Percentiles rank a stretch among this genome's conserved stretches.
These are phyloP conservation scores for Melipona quadrifasciata DNA, from an alignment of 1,140 invertebrate genomes.

Conservation along the genomic window DNA sequence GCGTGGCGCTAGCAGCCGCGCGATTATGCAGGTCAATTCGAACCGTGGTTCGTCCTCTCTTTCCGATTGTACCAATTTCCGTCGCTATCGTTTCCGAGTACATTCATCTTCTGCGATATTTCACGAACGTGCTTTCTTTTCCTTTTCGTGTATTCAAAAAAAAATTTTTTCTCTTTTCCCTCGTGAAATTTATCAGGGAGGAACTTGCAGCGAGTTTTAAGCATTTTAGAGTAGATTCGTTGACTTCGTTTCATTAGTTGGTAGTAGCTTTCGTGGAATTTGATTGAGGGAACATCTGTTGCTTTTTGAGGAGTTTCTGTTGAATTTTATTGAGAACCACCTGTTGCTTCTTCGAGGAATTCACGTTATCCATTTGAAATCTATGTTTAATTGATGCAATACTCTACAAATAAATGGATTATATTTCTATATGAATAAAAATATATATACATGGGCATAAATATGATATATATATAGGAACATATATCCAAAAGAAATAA, in stretches of 20 bases:
- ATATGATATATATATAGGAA: no score
- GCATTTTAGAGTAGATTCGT: no score
- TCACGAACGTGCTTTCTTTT: neutral
- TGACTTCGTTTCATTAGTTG: neutral
- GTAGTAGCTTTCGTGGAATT: neutral
- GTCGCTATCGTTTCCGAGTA: neutral
- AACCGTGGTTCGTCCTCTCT: neutral
- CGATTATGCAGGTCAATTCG: conserved; percentile 36
- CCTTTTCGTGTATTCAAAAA: neutral
- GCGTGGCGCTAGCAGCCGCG: conserved; percentile 75
- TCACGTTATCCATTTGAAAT: no score
- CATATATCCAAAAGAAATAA: no score
- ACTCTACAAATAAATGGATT: no score
- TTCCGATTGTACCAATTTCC: neutral
- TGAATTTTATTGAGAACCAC: no score
- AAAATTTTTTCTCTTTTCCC: neutral
- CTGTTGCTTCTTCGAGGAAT: no score
- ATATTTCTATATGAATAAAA: no score
- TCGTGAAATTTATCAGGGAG: no score
- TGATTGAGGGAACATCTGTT: neutral
- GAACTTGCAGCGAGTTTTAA: no score
- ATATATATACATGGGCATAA: no score
- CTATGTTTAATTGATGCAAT: no score
- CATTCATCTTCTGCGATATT: neutral
- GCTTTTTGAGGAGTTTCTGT: neutral